Conservation (phyloP, 2,113 vertebrate genomes). For the Lasiurus borealis region DNA sequence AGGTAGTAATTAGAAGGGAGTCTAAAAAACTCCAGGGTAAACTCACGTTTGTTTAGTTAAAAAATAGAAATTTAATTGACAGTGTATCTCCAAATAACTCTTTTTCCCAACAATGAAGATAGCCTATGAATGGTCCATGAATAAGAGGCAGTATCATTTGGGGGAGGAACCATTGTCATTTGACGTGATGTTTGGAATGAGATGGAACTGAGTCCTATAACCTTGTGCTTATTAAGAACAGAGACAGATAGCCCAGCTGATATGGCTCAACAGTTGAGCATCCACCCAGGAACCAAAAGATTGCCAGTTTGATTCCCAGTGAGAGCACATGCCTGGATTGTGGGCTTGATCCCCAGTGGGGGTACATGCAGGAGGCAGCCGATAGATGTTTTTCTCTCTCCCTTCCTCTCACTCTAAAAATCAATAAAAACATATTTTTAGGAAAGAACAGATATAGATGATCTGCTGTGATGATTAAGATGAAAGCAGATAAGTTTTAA, state of each 20-base stretch:
- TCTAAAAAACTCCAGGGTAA: slow-evolving; percentile 19
- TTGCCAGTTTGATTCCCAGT: no score
- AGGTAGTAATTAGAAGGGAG: slow-evolving; percentile 39
- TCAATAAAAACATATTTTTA: no score
- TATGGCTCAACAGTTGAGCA: no score
- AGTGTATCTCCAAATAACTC: neutral
- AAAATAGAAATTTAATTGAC: slow-evolving; percentile 42
- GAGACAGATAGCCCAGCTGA: neutral
- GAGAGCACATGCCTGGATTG: no score
- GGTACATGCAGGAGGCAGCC: no score
- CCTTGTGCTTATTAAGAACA: neutral
- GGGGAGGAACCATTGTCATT: neutral
- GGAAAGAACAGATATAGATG: neutral
- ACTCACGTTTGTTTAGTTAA: slow-evolving; percentile 27
- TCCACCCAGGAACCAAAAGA: no score
- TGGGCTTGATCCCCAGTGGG: no score
- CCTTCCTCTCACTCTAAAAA: no score
- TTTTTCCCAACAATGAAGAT: neutral
- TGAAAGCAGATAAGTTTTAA: neutral
- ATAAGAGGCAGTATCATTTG: neutral
- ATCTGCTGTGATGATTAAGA: neutral
- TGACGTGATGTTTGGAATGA: neutral
- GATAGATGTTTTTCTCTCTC: no score
- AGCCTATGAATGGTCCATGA: neutral
- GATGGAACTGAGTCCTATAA: neutral